These are phyloP conservation scores for Aromia moschata DNA, from an alignment of 2,888 invertebrate species.

Conservation along the genomic window DNA sequence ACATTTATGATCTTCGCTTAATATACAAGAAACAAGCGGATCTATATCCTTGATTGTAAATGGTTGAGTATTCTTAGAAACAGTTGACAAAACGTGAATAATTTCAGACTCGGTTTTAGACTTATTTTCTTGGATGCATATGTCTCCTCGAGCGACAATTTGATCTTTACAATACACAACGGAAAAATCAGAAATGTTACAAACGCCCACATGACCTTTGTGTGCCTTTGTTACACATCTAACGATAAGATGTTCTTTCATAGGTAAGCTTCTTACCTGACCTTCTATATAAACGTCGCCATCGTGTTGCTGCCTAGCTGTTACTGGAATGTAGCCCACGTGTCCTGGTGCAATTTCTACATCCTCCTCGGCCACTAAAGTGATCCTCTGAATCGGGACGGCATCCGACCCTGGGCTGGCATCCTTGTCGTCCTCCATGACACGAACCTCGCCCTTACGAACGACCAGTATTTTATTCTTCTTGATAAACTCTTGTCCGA, in stretches of 20 bases:
- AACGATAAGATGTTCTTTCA: slow-evolving; percentile 6
- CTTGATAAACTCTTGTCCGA: slow-evolving; percentile 32
- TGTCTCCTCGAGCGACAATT: slow-evolving; percentile 5
- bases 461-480: slow-evolving; percentile 9
- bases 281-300: not conserved
- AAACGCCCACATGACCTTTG: slow-evolving; percentile 3
- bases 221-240: slow-evolving; percentile 2
- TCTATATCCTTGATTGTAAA: slow-evolving; percentile 1
- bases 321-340: not conserved
- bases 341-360: not conserved
- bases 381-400: not conserved
- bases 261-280: slow-evolving; percentile 2
- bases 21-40: not conserved
- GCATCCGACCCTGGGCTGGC: not conserved
- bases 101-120: slow-evolving; percentile 2
- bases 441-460: not conserved
- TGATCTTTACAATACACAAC: slow-evolving; percentile 9
- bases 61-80: not conserved
- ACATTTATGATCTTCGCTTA: not conserved
- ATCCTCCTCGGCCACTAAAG: not conserved
- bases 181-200: slow-evolving; percentile 7
- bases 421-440: not conserved
- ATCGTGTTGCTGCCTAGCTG: not conserved
- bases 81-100: slow-evolving; percentile 6
- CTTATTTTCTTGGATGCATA: not conserved